phyloP scores from a whole-genome alignment of 2,797 vertebrate genomes.

The Poecilia velifera region DNA sequence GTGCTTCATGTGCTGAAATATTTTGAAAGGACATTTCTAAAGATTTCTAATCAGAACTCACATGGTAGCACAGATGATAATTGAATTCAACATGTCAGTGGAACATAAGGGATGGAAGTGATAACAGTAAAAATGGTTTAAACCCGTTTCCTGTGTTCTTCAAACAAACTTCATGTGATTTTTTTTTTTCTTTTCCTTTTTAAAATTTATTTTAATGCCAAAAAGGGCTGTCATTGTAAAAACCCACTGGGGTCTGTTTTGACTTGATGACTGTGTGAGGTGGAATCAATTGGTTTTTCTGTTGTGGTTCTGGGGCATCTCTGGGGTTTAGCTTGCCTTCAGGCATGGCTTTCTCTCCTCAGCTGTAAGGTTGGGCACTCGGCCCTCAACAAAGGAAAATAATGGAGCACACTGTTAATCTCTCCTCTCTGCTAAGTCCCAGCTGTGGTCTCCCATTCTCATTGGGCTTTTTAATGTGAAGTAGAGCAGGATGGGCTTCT shows the following conservation, averaged over 20 bases:
- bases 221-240: constrained; percentile 36
- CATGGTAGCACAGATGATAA: constrained; percentile 3
- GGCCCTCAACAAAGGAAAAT: constrained; percentile 63
- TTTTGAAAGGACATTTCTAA: not conserved
- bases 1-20: not conserved
- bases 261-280: constrained; percentile 44
- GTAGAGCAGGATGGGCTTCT: constrained; percentile 33
- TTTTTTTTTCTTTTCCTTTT: constrained; percentile 20
- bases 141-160: constrained; percentile 15
- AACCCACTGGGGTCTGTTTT: constrained; percentile 40
- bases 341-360: constrained; percentile 61
- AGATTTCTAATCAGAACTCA: constrained; percentile 7
- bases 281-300: constrained; percentile 56
- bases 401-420: constrained; percentile 65
- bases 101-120: constrained; percentile 1
- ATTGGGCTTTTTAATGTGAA: constrained; percentile 41
- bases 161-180: constrained; percentile 39
- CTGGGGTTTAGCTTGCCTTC: constrained; percentile 59
- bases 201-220: constrained; percentile 14
- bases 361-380: constrained; percentile 62
- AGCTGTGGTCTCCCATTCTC: constrained; percentile 65
- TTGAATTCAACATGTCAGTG: not conserved
- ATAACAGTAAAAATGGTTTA: constrained; percentile 13
- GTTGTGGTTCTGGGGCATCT: constrained; percentile 49
- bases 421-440: constrained; percentile 62